These are phyloP conservation scores for Megaceryle torquata DNA, from an alignment of 2,113 vertebrate genomes.

Conservation along the genomic window DNA sequence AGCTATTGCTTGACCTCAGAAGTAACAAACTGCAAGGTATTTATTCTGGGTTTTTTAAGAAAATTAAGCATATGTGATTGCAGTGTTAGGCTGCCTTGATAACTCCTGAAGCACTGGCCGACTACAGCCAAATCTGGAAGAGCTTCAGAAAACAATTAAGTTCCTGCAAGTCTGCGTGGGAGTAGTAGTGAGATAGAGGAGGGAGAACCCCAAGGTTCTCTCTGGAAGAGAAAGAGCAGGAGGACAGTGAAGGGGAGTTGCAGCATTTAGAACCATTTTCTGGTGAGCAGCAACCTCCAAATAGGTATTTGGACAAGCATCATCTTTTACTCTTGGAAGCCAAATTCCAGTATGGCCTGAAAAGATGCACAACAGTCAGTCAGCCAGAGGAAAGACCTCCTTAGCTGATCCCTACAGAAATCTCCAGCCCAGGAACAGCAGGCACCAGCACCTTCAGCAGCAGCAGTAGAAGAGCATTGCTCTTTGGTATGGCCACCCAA, in stretches of 20 bases:
- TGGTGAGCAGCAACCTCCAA: not conserved
- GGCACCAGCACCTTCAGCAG: not conserved
- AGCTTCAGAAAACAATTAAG: not conserved
- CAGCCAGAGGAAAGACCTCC: not conserved
- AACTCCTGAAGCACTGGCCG: not conserved
- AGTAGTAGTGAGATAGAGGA: not conserved
- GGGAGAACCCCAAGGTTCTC: not conserved
- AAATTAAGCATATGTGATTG: not conserved
- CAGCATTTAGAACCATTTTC: not conserved
- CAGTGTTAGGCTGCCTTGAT: not conserved
- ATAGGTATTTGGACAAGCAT: not conserved
- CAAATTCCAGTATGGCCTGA: not conserved
- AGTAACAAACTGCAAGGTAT: not conserved
- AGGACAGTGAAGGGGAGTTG: not conserved
- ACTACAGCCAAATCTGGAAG: not conserved
- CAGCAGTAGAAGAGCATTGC: not conserved
- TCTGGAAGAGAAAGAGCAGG: not conserved
- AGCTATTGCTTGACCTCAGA: not conserved
- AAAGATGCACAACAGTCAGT: not conserved
- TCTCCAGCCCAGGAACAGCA: not conserved
- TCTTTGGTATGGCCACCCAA: not conserved
- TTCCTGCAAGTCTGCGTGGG: not conserved
- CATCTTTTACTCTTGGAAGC: not conserved
- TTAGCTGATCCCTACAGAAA: not conserved
- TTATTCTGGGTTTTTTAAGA: not conserved